Percentiles rank a stretch among this genome's conserved stretches.
phyloP scores from a whole-genome alignment of 2,797 vertebrate genomes.

The Eulemur coronatus region DNA sequence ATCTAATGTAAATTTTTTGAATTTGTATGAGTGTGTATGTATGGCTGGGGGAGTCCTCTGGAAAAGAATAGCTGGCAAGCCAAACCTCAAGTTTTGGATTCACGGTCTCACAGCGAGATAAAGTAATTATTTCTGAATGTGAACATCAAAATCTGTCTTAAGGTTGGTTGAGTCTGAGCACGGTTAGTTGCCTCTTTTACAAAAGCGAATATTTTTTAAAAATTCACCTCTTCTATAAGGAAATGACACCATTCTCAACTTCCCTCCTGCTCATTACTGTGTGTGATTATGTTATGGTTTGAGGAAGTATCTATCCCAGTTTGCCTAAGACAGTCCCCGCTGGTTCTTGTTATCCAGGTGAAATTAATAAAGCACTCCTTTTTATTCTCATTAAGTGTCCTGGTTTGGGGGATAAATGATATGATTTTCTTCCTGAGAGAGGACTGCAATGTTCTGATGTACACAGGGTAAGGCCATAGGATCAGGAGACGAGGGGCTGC shows the following conservation, averaged over 20 bases:
- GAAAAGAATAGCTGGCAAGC: not conserved
- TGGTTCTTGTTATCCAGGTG: not conserved
- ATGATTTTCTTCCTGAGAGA: not conserved
- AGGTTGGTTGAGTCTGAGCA: not conserved
- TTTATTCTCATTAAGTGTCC: not conserved
- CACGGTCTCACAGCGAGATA: not conserved
- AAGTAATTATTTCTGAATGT: conserved; percentile 26
- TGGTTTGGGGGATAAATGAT: not conserved
- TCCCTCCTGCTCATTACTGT: not conserved
- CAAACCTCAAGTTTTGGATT: conserved; percentile 16
- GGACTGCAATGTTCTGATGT: not conserved
- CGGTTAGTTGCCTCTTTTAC: not conserved
- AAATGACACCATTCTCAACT: not conserved
- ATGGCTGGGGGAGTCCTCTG: not conserved
- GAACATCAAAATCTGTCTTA: not conserved
- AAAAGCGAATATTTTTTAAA: not conserved
- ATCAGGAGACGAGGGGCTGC: not conserved
- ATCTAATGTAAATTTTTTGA: not conserved
- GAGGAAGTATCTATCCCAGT: not conserved
- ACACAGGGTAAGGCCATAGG: not conserved
- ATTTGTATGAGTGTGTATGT: not conserved
- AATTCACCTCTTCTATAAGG: not conserved
- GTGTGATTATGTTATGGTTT: not conserved
- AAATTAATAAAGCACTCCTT: not conserved
- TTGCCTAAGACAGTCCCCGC: not conserved